phyloP scores from a whole-genome alignment of 2,797 vertebrate species.

The Rhynchonycteris naso region DNA sequence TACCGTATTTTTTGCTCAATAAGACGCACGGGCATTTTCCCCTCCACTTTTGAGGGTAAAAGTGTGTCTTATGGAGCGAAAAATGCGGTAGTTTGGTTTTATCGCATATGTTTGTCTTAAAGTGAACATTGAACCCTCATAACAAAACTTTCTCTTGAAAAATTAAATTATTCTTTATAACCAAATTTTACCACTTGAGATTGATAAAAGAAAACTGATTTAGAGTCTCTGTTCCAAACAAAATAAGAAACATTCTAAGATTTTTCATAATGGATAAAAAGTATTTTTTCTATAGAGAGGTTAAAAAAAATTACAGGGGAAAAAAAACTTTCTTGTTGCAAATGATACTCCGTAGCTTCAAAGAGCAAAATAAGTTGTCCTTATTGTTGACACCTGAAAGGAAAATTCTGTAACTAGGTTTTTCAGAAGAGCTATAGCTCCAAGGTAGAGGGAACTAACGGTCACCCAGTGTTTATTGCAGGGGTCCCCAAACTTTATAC shows the following conservation, averaged over 20 bases:
- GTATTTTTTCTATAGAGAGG: background rate
- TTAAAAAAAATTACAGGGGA: background rate
- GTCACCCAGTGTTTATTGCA: background rate
- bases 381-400: background rate
- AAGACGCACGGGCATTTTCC: no score
- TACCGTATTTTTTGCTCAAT: background rate
- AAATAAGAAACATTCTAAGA: background rate
- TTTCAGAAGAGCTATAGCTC: background rate
- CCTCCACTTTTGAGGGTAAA: no score
- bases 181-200: background rate
- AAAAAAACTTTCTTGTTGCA: background rate
- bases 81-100: background rate
- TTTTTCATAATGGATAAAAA: background rate
- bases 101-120: slow-evolving; percentile 3
- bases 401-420: background rate
- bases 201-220: slow-evolving; percentile 40
- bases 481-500: no score
- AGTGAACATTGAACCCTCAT: background rate
- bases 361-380: background rate
- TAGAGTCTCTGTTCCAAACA: background rate
- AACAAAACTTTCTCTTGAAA: background rate
- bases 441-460: background rate
- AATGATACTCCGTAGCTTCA: background rate
- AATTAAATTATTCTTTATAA: background rate
- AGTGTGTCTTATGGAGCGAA: no score